Conservation (phyloP, 23 tunicate species). For the Clavelina lepadiformis region DNA sequence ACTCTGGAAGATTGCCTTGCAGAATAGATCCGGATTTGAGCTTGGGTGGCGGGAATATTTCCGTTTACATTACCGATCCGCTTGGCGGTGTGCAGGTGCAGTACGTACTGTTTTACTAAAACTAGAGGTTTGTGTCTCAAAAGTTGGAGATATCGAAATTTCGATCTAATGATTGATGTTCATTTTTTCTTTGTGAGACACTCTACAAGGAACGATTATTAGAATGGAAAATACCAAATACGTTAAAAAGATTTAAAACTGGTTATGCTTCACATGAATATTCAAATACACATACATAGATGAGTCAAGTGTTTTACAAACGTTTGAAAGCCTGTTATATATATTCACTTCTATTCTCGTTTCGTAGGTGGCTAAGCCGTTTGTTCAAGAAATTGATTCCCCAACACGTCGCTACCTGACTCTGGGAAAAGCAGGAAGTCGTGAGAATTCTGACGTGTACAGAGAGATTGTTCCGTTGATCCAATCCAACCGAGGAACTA, state of each 20-base stretch:
- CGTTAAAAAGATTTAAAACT: too few relatives aligned
- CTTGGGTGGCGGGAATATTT: constrained; percentile 38
- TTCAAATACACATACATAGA: too few relatives aligned
- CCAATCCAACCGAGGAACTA: constrained; percentile 21
- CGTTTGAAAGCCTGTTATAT: too few relatives aligned
- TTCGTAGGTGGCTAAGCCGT: constrained; percentile 35
- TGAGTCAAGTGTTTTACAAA: too few relatives aligned
- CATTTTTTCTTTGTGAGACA: too few relatives aligned
- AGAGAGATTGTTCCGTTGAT: constrained; percentile 40
- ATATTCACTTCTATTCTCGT: too few relatives aligned
- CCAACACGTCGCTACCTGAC: constrained; percentile 33
- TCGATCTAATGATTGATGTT: too few relatives aligned
- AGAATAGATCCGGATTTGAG: constrained; percentile 37
- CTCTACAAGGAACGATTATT: too few relatives aligned
- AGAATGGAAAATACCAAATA: too few relatives aligned
- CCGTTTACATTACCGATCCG: constrained; percentile 47
- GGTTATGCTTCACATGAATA: too few relatives aligned
- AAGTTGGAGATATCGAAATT: too few relatives aligned
- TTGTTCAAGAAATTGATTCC: constrained; percentile 41
- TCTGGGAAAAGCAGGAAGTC: constrained; percentile 43
- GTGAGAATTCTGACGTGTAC: constrained; percentile 32
- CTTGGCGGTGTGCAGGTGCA: constrained; percentile 40
- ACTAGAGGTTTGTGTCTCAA: not conserved
- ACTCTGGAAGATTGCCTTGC: constrained; percentile 43
- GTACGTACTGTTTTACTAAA: not conserved